A percentile compares a stretch with the other conserved stretches of the same genome.
Conservation (phyloP, 2,888 invertebrate species). For the Mythimna ferrago region DNA sequence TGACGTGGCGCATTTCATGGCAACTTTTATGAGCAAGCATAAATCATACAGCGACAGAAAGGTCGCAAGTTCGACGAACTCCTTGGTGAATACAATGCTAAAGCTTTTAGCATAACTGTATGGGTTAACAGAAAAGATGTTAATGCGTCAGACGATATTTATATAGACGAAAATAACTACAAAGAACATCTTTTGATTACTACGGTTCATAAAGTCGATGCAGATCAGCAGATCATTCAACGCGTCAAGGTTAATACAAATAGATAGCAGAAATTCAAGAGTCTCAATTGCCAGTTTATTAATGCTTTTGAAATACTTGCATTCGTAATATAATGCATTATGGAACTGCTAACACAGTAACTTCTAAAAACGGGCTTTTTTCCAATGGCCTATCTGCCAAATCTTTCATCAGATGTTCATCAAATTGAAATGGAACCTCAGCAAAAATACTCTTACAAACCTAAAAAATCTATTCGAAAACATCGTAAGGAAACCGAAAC, state of each 20-base stretch:
- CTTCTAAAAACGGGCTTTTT: no score
- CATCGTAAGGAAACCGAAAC: no score
- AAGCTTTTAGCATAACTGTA: constrained; percentile 15
- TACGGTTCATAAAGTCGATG: neutral
- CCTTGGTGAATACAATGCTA: constrained; percentile 1
- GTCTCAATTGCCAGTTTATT: neutral
- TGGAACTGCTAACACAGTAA: no score
- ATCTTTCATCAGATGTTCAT: no score
- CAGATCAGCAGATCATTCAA: neutral
- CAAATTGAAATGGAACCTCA: no score
- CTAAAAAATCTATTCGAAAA: no score
- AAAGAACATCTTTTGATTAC: neutral
- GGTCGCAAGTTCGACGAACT: constrained; percentile 46
- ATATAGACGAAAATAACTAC: constrained; percentile 13
- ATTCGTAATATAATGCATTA: neutral
- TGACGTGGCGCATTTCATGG: constrained; percentile 36
- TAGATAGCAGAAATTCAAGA: neutral
- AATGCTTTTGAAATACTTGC: neutral
- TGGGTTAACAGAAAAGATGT: neutral
- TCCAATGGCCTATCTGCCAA: no score
- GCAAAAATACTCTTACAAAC: no score
- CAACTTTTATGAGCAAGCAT: constrained; percentile 30
- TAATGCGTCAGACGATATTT: constrained; percentile 4
- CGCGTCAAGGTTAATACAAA: constrained; percentile 16
- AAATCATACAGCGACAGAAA: constrained; percentile 39